Conservation (phyloP, 2,113 vertebrate genomes). For the Megaceryle maxima region DNA sequence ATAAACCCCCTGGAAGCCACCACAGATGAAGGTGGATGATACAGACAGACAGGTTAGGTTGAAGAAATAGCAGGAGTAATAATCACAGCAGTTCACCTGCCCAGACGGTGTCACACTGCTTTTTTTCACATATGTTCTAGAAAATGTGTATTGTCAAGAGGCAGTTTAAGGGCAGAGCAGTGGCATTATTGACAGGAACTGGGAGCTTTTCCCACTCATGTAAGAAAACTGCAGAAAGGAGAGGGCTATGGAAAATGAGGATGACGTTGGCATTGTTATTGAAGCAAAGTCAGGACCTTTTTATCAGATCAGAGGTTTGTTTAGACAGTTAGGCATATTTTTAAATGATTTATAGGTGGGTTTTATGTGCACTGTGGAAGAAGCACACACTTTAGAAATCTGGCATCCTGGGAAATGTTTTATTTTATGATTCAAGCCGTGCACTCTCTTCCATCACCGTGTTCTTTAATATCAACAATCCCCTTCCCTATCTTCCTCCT, state of each 20-base stretch:
- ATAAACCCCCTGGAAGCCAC: background rate
- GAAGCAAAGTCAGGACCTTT: constrained; percentile 31
- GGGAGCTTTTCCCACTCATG: background rate
- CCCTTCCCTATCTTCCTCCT: background rate
- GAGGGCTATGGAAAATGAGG: background rate
- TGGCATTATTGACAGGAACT: background rate
- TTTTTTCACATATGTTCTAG: background rate
- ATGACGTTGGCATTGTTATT: background rate
- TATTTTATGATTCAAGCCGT: background rate
- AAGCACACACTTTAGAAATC: background rate
- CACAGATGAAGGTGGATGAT: background rate
- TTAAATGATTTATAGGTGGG: constrained; percentile 20
- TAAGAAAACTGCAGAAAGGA: background rate
- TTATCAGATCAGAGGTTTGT: constrained; percentile 1
- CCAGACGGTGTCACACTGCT: background rate
- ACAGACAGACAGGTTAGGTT: background rate
- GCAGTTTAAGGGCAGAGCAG: background rate
- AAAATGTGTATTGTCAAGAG: background rate
- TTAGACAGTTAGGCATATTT: constrained; percentile 22
- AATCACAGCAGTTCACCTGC: constrained; percentile 1
- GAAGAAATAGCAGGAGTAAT: background rate
- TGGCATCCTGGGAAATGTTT: background rate
- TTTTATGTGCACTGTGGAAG: background rate
- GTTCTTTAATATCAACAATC: background rate
- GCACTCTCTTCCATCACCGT: background rate